Percentiles rank a stretch among this genome's conserved stretches.
These are phyloP conservation scores for Nibea albiflora DNA, from an alignment of 2,113 vertebrate genomes.

Conservation along the genomic window DNA sequence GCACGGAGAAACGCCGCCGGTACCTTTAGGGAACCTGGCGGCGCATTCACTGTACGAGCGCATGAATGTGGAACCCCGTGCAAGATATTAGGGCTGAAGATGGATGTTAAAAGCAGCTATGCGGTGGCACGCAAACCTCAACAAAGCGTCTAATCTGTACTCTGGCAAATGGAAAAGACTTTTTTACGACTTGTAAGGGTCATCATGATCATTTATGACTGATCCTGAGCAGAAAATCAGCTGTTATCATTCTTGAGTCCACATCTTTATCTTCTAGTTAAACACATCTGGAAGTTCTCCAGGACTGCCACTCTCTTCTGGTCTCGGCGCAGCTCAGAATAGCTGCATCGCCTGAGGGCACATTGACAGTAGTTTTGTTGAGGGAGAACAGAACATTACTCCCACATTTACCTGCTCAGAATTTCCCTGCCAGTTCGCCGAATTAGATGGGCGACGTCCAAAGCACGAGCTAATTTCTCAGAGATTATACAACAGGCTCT, in stretches of 20 bases:
- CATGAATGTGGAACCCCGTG: not conserved
- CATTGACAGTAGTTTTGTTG: conserved; percentile 60
- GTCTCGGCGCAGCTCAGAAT: conserved; percentile 41
- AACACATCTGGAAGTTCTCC: conserved; percentile 77
- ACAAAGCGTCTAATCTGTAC: conserved; percentile 14
- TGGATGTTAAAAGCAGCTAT: not conserved
- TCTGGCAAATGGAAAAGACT: conserved; percentile 23
- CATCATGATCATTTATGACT: conserved; percentile 48
- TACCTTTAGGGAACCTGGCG: not conserved
- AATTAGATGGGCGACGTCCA: conserved; percentile 39
- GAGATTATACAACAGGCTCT: not conserved
- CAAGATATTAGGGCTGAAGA: not conserved
- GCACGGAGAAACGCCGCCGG: not conserved
- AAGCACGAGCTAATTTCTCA: conserved; percentile 28
- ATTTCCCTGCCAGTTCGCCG: conserved; percentile 19
- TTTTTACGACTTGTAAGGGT: conserved; percentile 28
- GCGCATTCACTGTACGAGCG: not conserved
- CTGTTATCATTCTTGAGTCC: conserved; percentile 59
- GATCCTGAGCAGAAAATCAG: conserved; percentile 60
- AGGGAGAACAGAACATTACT: conserved; percentile 71
- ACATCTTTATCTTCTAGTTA: conserved; percentile 69
- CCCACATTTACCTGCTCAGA: conserved; percentile 68
- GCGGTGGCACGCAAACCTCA: not conserved
- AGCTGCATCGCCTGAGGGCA: conserved; percentile 45
- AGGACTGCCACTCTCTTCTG: conserved; percentile 38